Conservation (phyloP, 2,888 invertebrate genomes). For the Drosophila borborema region DNA sequence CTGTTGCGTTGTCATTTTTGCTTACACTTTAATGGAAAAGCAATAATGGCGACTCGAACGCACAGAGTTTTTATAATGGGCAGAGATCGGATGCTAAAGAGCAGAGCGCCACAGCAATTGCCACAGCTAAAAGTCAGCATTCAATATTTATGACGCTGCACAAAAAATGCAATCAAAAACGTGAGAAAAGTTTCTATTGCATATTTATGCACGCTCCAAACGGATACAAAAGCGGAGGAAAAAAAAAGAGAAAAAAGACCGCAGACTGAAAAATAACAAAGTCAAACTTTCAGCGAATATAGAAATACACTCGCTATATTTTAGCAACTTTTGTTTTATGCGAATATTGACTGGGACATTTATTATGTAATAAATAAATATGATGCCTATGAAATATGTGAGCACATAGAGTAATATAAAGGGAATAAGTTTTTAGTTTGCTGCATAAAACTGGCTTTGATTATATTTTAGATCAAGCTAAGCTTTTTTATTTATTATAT, state of each 20-base stretch:
- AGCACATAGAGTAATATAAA: neutral
- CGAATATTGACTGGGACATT: conserved; percentile 1
- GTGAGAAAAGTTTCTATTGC: conserved; percentile 81
- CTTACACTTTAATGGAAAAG: conserved; percentile 28
- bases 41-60: conserved; percentile 22
- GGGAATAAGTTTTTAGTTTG: neutral
- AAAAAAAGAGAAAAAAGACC: conserved; percentile 5
- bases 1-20: conserved; percentile 24
- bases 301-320: conserved; percentile 28
- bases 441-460: neutral
- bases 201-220: conserved; percentile 68
- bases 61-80: conserved; percentile 32
- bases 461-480: neutral
- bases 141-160: conserved; percentile 77
- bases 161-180: conserved; percentile 75
- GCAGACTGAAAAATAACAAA: conserved; percentile 22
- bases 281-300: conserved; percentile 8
- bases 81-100: conserved; percentile 16
- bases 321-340: neutral
- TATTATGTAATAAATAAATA: neutral
- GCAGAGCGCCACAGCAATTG: conserved; percentile 8
- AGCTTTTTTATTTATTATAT: neutral
- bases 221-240: conserved; percentile 22
- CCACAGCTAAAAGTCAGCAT: conserved; percentile 56
- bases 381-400: neutral